Evolutionary conservation across 1,140 invertebrate species (phyloP).

Genomic region (Drosophila prosaltans): DNA sequence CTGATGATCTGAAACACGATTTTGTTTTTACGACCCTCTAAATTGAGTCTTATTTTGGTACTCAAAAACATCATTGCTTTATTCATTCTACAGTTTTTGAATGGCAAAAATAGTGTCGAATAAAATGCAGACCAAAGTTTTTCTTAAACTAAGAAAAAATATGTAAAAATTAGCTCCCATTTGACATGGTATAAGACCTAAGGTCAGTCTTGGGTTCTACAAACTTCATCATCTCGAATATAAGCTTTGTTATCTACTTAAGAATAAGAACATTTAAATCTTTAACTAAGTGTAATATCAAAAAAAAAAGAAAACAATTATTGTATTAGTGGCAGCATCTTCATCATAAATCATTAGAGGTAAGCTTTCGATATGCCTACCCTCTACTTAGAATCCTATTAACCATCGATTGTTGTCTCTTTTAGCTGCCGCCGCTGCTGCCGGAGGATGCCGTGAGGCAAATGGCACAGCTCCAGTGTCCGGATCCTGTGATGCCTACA

Average conservation of each 20-base stretch:
- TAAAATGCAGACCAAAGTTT: too few species aligned
- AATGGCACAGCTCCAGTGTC: slow-evolving; percentile 85
- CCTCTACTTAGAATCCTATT: slow-evolving; percentile 35
- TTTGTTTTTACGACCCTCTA: slow-evolving; percentile 10
- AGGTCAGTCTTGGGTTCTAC: too few species aligned
- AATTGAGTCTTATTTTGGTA: too few species aligned
- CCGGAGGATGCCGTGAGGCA: slow-evolving; percentile 61
- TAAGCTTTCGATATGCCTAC: slow-evolving; percentile 49
- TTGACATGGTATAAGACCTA: too few species aligned
- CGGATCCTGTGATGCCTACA: slow-evolving; percentile 89
- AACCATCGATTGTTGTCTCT: slow-evolving; percentile 51
- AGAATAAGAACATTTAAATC: slow-evolving; percentile 13
- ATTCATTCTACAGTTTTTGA: too few species aligned
- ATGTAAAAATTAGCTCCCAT: too few species aligned
- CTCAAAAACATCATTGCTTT: too few species aligned
- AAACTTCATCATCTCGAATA: too few species aligned
- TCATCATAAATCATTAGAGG: slow-evolving; percentile 78
- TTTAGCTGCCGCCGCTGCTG: slow-evolving; percentile 57
- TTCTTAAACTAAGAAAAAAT: too few species aligned
- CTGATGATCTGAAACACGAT: background rate
- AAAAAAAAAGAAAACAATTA: slow-evolving; percentile 19
- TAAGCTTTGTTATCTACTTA: too few species aligned
- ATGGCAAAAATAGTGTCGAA: too few species aligned
- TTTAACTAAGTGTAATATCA: background rate
- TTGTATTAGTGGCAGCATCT: slow-evolving; percentile 48